These are phyloP conservation scores for Ellobius talpinus DNA, from an alignment of 2,113 vertebrate genomes.

Conservation along the genomic window DNA sequence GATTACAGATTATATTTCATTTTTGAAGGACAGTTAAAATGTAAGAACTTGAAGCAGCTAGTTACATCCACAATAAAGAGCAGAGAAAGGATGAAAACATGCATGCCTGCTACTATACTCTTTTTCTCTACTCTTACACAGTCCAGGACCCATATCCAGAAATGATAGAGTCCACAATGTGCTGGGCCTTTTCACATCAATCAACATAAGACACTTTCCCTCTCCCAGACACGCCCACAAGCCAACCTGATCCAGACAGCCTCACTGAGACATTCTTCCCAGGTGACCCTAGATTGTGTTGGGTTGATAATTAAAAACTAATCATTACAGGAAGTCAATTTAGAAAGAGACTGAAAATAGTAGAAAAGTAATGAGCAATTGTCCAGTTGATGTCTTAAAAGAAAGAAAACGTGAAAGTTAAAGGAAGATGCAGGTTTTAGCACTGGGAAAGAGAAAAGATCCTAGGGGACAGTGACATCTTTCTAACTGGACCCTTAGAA, in stretches of 20 bases:
- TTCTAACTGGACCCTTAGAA: background rate
- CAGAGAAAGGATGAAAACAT: background rate
- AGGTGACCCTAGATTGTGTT: background rate
- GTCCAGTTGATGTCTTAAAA: constrained; percentile 16
- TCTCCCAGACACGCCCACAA: background rate
- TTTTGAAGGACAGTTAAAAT: background rate
- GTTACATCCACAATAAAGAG: background rate
- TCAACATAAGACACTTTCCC: background rate
- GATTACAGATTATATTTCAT: background rate
- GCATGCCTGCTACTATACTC: background rate
- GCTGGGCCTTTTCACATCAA: background rate
- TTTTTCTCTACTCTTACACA: background rate
- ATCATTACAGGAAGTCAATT: background rate
- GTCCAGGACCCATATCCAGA: background rate
- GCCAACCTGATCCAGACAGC: background rate
- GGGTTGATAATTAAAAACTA: background rate
- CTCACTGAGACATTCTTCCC: background rate
- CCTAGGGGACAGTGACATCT: background rate
- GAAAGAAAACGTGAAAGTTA: constrained; percentile 5
- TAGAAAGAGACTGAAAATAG: constrained; percentile 21
- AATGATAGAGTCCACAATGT: background rate
- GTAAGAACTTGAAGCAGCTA: background rate
- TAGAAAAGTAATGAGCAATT: background rate
- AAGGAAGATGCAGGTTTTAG: background rate
- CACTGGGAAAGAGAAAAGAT: background rate